phyloP scores from a whole-genome alignment of 2,113 vertebrate species.

The Craseonycteris thonglongyai region DNA sequence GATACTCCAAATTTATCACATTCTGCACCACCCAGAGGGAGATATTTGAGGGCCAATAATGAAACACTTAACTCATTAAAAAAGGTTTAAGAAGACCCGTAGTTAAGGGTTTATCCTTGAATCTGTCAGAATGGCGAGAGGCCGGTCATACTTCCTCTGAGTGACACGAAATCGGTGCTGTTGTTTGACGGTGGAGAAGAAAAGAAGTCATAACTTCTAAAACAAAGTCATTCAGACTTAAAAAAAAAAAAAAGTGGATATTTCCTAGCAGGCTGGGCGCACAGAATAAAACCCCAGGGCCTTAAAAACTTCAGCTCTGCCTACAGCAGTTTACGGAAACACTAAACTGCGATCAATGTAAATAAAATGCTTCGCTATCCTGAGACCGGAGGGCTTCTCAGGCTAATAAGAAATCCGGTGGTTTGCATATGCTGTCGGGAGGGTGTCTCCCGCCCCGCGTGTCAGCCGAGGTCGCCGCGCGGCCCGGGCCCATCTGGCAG shows the following conservation, averaged over 20 bases:
- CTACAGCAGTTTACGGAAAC: conserved; percentile 87
- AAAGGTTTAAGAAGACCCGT: conserved; percentile 42
- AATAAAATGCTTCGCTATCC: conserved; percentile 84
- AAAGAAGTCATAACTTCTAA: conserved; percentile 84
- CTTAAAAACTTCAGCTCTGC: conserved; percentile 89
- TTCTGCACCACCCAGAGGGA: conserved; percentile 74
- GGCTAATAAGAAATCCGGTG: conserved; percentile 82
- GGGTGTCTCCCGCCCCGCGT: conserved; percentile 76
- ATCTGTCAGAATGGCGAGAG: conserved; percentile 74
- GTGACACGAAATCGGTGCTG: conserved; percentile 79
- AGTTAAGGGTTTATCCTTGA: conserved; percentile 75
- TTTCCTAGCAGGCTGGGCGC: conserved; percentile 85
- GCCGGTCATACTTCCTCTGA: conserved; percentile 79
- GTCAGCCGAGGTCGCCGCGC: conserved; percentile 78
- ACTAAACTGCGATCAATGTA: conserved; percentile 85
- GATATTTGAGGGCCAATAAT: conserved; percentile 71
- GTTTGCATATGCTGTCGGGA: conserved; percentile 83
- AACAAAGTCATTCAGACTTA: conserved; percentile 86
- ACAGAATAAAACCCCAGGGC: conserved; percentile 88
- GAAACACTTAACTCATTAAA: conserved; percentile 40
- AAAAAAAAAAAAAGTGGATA: conserved; percentile 81
- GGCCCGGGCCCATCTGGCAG: conserved; percentile 80
- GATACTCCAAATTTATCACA: conserved; percentile 78
- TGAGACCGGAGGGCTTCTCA: conserved; percentile 83
- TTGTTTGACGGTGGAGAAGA: conserved; percentile 75